phyloP scores from a whole-genome alignment of 2,888 invertebrate genomes.

The Parthenolecanium corni region DNA sequence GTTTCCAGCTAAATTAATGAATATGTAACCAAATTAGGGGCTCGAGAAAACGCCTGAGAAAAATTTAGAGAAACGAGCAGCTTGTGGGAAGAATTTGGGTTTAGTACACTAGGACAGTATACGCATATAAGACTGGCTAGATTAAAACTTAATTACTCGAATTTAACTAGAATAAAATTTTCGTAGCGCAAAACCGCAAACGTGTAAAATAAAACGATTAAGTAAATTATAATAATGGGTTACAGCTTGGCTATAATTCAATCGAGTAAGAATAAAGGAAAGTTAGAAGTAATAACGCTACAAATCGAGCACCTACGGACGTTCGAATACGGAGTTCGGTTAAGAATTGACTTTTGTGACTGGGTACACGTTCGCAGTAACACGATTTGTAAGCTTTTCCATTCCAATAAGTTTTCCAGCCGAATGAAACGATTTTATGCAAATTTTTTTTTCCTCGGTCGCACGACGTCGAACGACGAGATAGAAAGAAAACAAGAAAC shows the following conservation, averaged over 20 bases:
- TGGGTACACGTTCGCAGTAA: background rate
- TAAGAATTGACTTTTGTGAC: too few species aligned
- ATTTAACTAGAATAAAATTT: slow-evolving; percentile 18
- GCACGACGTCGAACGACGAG: background rate
- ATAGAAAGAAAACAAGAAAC: background rate
- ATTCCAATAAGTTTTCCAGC: slow-evolving; percentile 15
- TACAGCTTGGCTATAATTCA: too few species aligned
- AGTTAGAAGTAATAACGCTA: too few species aligned
- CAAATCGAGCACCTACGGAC: too few species aligned
- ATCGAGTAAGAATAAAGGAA: too few species aligned
- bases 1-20: too few species aligned
- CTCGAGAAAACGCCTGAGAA: background rate
- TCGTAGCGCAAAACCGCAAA: background rate
- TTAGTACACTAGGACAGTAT: too few species aligned
- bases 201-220: slow-evolving; percentile 2
- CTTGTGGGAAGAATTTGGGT: background rate
- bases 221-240: background rate
- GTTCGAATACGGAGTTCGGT: too few species aligned
- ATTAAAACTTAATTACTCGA: slow-evolving; percentile 1
- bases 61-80: background rate
- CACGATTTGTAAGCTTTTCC: slow-evolving; percentile 22
- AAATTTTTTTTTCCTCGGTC: background rate
- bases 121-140: slow-evolving; percentile 2
- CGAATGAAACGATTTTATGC: background rate
- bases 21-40: background rate